Base-by-base conservation (phyloP, 2,797 vertebrate species). In the Harpagifer antarcticus region DNA sequence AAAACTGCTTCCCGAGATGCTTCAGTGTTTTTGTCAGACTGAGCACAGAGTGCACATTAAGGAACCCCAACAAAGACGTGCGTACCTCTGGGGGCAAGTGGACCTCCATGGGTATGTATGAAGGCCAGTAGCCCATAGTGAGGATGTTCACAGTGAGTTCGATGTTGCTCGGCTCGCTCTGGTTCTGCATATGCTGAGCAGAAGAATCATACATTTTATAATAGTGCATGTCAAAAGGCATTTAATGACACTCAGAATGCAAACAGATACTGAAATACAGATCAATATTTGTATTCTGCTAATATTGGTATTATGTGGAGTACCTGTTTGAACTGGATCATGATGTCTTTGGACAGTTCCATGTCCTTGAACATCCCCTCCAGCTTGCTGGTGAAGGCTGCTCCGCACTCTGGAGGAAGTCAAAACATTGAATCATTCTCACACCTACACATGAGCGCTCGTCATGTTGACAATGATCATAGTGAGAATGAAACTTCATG, bases 281-380 rank as follows among this genome's bases (percentile, higher is more conserved):
- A 48, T 47, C 5, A 11, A 27, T 3, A 43, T 44, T 9, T 45
- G 58, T 12, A 48, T 42, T 27, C 33, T 23, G 2, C 33, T 37
- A 40, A 37, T 33, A 31, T 49, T 61, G 2, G 9, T 11, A 9
- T 67, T 17, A 19, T 19, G 20, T 54, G 43, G 23, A 0, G 42
- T 96, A 99, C 98, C 97, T 99, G 98, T 96, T 99, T 99, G 92
- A 98, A 99, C 76, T 99, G 98, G 91, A 99, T 98, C 98, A 99
- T 99, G 85, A 99, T 98, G 88, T 99, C 98, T 96, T 99, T 99
- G 66, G 98, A 99, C 89, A 99, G 95, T 71, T 99, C 98, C 98
- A 99, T 99, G 92, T 99, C 98, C 92, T 99, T 99, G 91, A 99
- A 99, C 98, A 99, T 99, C 89, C 98, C 98, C 94, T 99, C 98